Percentiles rank a stretch among this genome's conserved stretches.
Conservation (phyloP, 2,888 invertebrate genomes). For the Conchocele bisecta region DNA sequence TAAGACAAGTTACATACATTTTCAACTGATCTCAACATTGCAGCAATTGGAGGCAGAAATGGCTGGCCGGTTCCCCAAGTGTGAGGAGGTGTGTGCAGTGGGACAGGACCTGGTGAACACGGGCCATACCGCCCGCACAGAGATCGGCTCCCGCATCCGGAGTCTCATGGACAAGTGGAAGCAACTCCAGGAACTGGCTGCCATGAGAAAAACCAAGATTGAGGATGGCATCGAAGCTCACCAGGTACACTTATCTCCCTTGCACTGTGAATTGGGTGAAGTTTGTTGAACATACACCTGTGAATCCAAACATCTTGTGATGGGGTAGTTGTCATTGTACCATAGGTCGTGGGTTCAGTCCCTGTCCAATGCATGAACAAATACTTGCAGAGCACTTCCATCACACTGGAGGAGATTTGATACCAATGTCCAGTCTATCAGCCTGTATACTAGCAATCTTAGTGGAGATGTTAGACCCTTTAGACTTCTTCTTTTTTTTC, state of each 20-base stretch:
- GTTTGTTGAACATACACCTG: no score
- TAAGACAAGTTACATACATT: background rate
- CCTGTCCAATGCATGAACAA: no score
- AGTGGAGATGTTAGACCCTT: no score
- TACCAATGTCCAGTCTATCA: no score
- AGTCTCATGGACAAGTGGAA: slow-evolving; percentile 94
- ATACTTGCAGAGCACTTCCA: no score
- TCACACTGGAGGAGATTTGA: no score
- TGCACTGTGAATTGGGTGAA: background rate
- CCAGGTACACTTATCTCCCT: slow-evolving; percentile 85
- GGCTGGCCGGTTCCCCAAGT: slow-evolving; percentile 85
- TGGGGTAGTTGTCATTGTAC: no score
- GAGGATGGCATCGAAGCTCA: slow-evolving; percentile 96
- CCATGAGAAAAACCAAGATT: slow-evolving; percentile 85
- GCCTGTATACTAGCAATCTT: no score
- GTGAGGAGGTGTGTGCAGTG: slow-evolving; percentile 85
- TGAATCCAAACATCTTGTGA: no score
- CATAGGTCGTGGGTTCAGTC: no score
- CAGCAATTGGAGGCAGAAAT: slow-evolving; percentile 90
- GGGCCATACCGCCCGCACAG: slow-evolving; percentile 91
- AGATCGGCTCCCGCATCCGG: slow-evolving; percentile 92
- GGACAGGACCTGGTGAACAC: slow-evolving; percentile 91
- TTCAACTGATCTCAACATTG: background rate
- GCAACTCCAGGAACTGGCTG: slow-evolving; percentile 92
- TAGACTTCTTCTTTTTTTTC: no score